Base-by-base conservation (phyloP, 1,140 invertebrate species). In the Drosophila bipectinata region DNA sequence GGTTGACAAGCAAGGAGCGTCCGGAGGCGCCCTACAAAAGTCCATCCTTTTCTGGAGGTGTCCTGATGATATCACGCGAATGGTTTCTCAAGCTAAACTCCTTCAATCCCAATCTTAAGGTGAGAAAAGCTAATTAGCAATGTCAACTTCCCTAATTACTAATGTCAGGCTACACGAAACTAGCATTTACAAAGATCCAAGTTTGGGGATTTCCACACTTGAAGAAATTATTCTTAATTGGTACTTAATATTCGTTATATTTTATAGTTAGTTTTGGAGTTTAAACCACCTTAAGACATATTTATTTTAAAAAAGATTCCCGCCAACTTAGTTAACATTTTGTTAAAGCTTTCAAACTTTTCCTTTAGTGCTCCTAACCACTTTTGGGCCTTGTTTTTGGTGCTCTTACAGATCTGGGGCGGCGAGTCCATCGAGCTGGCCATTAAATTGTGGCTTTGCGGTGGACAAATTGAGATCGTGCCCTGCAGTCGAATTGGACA, bases 341-440 rank as follows among this genome's bases (percentile, higher is more conserved):
- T 18, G 18, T 8, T 8, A 18, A 44, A 24, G 6, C 21, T 44
- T 15, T 1, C 1, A 44, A 44, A 8, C 4, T 44, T 9, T 18
- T 15, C 15, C 0, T 18, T 18, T n/a, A 28, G 32, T 32, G 45
- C n/a, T 37, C 2, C 14, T 44, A 44, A 44, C 3, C 12, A 26
- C 44, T 6, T 12, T 51, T 37, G 30, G 15, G 6, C 24, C 28
- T 39, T 39, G 2, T 52, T 44, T 55, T 69, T 56, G 59, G n/a
- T 44, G 34, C 61, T 48, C 47, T 58, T 97, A 96, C 93, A 94
- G 71, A 94, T 94, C 93, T 99, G 98, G 98, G 98, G 98, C 48
- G 98, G 98, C n/a, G 98, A 99, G 93, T 99, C 99, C 93, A 94
- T 99, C 58, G 98, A 99, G 93, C 97, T 99, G 93, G 98, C 97